Percentiles rank a stretch among this genome's conserved stretches.
Conservation (phyloP, 23 tunicate genomes). For the Oikopleura albicans region DNA sequence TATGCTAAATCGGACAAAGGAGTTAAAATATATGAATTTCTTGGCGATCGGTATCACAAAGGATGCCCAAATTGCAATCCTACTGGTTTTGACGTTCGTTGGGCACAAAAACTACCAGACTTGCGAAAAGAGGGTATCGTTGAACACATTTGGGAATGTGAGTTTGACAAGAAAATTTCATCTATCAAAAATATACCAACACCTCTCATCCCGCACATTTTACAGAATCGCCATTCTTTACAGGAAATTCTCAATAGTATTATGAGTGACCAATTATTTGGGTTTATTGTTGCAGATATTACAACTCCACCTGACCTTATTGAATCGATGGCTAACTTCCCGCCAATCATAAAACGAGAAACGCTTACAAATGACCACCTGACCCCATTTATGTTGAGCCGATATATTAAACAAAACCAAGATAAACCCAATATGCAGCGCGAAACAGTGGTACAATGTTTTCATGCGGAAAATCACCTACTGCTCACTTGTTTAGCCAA, state of each 20-base stretch:
- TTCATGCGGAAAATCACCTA: not conserved
- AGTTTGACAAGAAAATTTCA: not conserved
- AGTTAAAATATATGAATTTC: not conserved
- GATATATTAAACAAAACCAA: not conserved
- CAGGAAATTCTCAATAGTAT: not conserved
- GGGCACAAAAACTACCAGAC: not conserved
- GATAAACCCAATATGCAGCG: not conserved
- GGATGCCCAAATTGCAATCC: not conserved
- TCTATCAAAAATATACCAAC: not conserved
- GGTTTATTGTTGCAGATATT: not conserved
- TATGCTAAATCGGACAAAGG: not conserved
- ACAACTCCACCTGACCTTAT: not conserved
- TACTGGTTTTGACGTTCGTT: not conserved
- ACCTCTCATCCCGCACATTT: not conserved
- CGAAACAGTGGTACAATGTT: not conserved
- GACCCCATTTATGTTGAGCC: not conserved
- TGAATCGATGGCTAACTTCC: not conserved
- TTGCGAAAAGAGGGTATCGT: not conserved
- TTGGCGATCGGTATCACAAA: not conserved
- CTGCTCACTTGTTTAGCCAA: not conserved
- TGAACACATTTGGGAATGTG: not conserved
- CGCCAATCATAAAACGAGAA: not conserved
- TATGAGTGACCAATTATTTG: not conserved
- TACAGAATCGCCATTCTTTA: not conserved
- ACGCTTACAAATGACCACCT: not conserved